Conservation (phyloP, 1,140 invertebrate species). For the Trypoxylus dichotomus region DNA sequence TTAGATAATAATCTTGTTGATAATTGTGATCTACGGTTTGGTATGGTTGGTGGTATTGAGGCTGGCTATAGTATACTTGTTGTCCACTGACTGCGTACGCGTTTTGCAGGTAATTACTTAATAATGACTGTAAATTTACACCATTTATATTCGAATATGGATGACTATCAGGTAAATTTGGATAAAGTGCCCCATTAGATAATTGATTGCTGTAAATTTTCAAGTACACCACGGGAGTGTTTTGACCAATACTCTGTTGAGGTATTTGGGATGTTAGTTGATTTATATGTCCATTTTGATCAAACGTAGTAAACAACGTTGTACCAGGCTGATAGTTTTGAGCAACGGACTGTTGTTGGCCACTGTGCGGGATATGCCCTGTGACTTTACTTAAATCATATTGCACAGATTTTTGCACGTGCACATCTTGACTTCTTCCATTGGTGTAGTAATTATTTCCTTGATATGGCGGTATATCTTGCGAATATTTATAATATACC, state of each 20-base stretch:
- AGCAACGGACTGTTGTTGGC: not conserved
- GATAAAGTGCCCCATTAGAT: constrained; percentile 57
- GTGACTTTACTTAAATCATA: not conserved
- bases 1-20: constrained; percentile 15
- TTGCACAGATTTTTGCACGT: constrained; percentile 35
- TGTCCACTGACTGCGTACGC: constrained; percentile 30
- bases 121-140: constrained; percentile 55
- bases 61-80: constrained; percentile 31
- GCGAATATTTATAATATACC: constrained; percentile 63
- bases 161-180: constrained; percentile 59
- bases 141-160: constrained; percentile 57
- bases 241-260: constrained; percentile 29
- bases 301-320: constrained; percentile 47
- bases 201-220: constrained; percentile 60
- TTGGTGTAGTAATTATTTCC: constrained; percentile 27
- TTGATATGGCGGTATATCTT: constrained; percentile 56
- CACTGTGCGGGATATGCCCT: too few relatives aligned
- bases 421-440: constrained; percentile 12
- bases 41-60: constrained; percentile 28
- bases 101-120: constrained; percentile 48
- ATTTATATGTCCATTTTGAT: constrained; percentile 45
- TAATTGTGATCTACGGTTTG: constrained; percentile 30
- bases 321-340: constrained; percentile 46
- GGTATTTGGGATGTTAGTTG: constrained; percentile 42
- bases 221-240: constrained; percentile 55